Evolutionary conservation across 2,888 invertebrate species (phyloP).

Genomic region (Rotaria socialis): DNA sequence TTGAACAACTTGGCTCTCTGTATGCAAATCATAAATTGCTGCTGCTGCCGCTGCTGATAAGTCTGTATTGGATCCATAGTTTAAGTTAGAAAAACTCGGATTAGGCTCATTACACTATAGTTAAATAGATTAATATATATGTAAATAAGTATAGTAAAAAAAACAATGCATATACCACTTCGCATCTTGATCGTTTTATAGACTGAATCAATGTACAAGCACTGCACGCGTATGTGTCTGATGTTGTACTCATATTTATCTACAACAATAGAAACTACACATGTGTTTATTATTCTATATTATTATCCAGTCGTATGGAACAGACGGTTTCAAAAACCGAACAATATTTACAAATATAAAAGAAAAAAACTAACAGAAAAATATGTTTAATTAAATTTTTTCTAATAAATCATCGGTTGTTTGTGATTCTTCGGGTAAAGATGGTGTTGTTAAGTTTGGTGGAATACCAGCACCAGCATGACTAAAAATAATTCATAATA

Average conservation of each 20-base stretch:
- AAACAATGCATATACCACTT: neutral
- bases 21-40: neutral
- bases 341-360: neutral
- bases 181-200: neutral
- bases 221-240: neutral
- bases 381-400: neutral
- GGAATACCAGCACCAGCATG: constrained; percentile 10
- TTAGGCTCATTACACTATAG: neutral
- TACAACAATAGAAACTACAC: neutral
- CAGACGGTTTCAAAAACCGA: neutral
- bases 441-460: neutral
- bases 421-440: constrained; percentile 7
- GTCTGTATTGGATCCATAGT: neutral
- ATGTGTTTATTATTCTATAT: neutral
- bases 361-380: neutral
- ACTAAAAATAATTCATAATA: neutral
- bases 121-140: neutral
- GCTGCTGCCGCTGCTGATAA: neutral
- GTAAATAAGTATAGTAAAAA: neutral
- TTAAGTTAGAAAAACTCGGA: neutral
- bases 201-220: neutral
- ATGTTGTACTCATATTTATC: neutral
- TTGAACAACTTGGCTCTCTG: neutral
- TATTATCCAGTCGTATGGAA: neutral
- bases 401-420: constrained; percentile 3